Conservation (phyloP, 2,113 vertebrate species). For the Eretmochelys imbricata region DNA sequence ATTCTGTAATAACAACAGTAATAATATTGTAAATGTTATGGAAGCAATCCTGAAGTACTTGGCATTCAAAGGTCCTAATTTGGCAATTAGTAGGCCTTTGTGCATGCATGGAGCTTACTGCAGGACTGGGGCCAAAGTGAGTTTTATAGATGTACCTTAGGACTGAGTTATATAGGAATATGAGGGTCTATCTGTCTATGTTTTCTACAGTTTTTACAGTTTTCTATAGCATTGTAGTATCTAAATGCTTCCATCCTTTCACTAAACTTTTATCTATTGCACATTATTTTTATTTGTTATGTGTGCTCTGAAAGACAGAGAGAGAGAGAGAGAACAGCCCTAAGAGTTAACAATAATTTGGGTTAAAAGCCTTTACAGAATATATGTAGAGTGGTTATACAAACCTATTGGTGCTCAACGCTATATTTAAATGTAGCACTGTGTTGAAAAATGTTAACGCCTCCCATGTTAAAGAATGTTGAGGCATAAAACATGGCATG, state of each 20-base stretch:
- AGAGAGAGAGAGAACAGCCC: neutral
- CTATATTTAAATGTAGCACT: constrained; percentile 15
- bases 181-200: neutral
- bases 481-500: neutral
- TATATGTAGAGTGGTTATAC: neutral
- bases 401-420: neutral
- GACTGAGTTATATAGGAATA: neutral
- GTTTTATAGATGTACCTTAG: neutral
- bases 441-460: neutral
- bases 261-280: neutral
- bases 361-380: neutral
- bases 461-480: neutral
- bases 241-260: neutral
- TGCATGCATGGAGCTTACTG: neutral
- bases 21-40: neutral
- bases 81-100: neutral
- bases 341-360: neutral
- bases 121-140: neutral
- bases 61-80: neutral
- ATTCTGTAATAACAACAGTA: neutral
- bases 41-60: neutral
- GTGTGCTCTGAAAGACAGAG: neutral
- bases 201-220: neutral
- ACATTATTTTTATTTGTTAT: neutral
- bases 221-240: neutral